phyloP scores from a whole-genome alignment of 2,113 vertebrate species.

The Rhombomys opimus region DNA sequence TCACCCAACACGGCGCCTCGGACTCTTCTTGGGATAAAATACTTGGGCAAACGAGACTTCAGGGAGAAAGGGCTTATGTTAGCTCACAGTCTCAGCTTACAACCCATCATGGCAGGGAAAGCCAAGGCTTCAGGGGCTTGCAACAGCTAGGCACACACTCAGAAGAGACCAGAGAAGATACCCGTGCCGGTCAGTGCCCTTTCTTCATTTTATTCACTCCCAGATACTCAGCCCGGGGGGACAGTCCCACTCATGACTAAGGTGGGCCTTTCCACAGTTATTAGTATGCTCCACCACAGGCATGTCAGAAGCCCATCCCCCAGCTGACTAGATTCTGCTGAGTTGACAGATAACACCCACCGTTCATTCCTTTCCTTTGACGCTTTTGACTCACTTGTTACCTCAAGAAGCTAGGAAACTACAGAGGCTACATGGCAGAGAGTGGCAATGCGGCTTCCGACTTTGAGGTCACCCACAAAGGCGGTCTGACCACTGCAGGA shows the following conservation, averaged over 20 bases:
- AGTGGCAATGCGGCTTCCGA: background rate
- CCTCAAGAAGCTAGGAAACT: background rate
- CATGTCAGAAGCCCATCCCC: background rate
- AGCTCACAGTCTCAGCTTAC: background rate
- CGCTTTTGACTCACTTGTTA: background rate
- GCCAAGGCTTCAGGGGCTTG: background rate
- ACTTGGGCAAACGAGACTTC: background rate
- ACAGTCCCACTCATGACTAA: background rate
- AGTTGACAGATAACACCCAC: background rate
- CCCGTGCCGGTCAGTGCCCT: background rate
- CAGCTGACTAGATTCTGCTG: background rate
- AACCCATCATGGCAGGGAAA: background rate
- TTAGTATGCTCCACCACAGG: background rate
- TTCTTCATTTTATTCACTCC: background rate
- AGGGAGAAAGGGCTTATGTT: background rate
- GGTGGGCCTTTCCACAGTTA: background rate
- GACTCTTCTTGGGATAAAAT: background rate
- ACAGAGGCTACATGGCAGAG: background rate
- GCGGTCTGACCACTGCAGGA: background rate
- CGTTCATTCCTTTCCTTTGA: background rate
- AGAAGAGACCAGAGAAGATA: background rate
- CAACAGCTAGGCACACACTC: background rate
- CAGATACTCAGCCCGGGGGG: background rate
- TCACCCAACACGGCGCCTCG: background rate
- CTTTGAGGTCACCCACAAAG: background rate